Evolutionary conservation across 1,140 invertebrate species (phyloP).

Genomic region (Rhopalosiphum padi): DNA sequence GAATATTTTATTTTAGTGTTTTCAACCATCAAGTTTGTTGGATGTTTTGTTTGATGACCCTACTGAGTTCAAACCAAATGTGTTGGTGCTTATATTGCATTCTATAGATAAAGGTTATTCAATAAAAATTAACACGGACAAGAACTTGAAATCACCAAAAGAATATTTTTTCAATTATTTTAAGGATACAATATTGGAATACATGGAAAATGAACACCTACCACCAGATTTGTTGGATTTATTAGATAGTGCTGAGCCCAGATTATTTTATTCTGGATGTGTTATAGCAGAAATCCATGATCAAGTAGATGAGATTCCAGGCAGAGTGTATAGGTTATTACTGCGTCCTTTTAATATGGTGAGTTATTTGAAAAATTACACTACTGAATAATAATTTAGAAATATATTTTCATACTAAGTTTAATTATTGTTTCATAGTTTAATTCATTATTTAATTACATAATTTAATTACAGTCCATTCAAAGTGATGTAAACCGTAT

Average conservation of each 20-base stretch:
- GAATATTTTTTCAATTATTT: conserved; percentile 28
- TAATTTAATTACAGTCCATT: conserved; percentile 24
- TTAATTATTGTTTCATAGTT: background rate
- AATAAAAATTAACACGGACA: background rate
- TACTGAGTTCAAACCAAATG: background rate
- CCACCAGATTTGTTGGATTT: conserved; percentile 85
- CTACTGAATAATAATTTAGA: background rate
- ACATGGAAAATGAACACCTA: conserved; percentile 84
- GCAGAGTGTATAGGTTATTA: conserved; percentile 78
- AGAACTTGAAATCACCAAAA: background rate
- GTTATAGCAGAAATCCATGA: conserved; percentile 91
- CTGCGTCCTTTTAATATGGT: conserved; percentile 88
- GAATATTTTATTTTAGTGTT: conserved; percentile 8
- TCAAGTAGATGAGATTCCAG: conserved; percentile 79
- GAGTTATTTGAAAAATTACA: background rate
- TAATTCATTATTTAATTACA: background rate
- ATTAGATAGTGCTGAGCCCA: conserved; percentile 78
- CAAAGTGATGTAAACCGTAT: background rate
- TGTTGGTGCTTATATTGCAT: conserved; percentile 21
- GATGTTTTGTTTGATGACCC: conserved; percentile 32
- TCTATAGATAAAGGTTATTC: conserved; percentile 36
- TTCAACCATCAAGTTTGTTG: conserved; percentile 38
- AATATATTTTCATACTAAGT: background rate
- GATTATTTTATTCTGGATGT: conserved; percentile 89
- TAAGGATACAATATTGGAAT: conserved; percentile 62